A percentile compares a stretch with the other conserved stretches of the same genome.
Conservation (phyloP, 1,140 invertebrate species). For the Drosophila parabipectinata region DNA sequence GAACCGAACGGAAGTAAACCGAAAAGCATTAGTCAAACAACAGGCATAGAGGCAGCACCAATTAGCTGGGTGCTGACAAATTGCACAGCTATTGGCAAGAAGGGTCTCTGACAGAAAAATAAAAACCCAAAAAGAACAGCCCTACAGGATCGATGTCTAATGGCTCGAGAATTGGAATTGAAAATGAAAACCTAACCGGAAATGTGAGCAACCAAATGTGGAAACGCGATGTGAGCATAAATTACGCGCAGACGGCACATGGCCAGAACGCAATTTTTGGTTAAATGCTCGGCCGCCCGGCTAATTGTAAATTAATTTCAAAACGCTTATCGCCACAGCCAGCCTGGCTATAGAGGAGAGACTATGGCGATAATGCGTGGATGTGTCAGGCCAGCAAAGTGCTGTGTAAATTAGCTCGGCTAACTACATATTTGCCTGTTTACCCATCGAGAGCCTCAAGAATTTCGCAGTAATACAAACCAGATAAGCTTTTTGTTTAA, state of each 20-base stretch:
- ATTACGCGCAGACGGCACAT: constrained; percentile 48
- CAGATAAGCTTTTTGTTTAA: constrained; percentile 48
- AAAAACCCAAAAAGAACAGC: constrained; percentile 6
- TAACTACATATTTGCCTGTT: constrained; percentile 68
- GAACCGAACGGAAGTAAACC: constrained; percentile 69
- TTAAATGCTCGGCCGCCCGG: constrained; percentile 49
- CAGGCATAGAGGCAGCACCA: constrained; percentile 70
- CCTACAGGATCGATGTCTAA: constrained; percentile 37
- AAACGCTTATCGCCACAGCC: constrained; percentile 57
- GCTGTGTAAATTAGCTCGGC: constrained; percentile 77
- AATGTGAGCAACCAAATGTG: constrained; percentile 76
- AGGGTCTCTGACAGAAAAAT: constrained; percentile 1
- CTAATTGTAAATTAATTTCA: constrained; percentile 80
- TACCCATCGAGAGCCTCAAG: constrained; percentile 43
- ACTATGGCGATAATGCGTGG: constrained; percentile 49
- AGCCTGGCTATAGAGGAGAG: constrained; percentile 23
- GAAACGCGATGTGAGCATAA: constrained; percentile 72
- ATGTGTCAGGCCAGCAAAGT: constrained; percentile 77
- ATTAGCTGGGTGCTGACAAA: constrained; percentile 80
- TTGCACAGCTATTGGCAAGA: constrained; percentile 76
- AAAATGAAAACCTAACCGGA: constrained; percentile 53
- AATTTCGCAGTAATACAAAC: constrained; percentile 66
- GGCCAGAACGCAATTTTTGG: constrained; percentile 62
- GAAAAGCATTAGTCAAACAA: constrained; percentile 75
- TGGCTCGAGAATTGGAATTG: constrained; percentile 17